phyloP scores from a whole-genome alignment of 2,888 invertebrate genomes.

The Smittia aterrima region DNA sequence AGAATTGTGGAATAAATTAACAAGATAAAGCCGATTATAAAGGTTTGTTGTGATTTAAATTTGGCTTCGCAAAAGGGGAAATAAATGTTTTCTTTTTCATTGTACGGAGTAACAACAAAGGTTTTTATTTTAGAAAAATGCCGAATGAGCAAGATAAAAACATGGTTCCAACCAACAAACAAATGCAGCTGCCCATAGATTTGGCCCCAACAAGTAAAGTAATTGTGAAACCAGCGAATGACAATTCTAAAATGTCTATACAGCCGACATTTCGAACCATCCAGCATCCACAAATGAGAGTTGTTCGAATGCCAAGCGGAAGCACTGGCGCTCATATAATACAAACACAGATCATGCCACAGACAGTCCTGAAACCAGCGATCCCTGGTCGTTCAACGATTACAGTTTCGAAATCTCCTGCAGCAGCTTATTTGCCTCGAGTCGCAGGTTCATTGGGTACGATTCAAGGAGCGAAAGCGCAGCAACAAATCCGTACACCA shows the following conservation, averaged over 20 bases:
- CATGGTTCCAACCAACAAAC: not conserved
- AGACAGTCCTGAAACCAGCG: slow-evolving; percentile 57
- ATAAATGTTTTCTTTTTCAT: not conserved
- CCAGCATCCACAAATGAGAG: slow-evolving; percentile 48
- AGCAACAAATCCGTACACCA: slow-evolving; percentile 50
- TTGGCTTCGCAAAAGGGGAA: not conserved
- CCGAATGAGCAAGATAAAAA: slow-evolving; percentile 32
- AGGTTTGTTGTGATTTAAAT: not conserved
- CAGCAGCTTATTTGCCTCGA: slow-evolving; percentile 52
- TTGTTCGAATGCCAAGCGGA: slow-evolving; percentile 51
- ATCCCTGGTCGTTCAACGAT: slow-evolving; percentile 54
- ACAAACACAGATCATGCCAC: slow-evolving; percentile 55
- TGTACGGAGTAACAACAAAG: not conserved
- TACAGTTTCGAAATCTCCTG: slow-evolving; percentile 52
- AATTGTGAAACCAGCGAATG: slow-evolving; percentile 32
- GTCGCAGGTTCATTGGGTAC: slow-evolving; percentile 49
- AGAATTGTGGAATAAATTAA: too few relatives aligned
- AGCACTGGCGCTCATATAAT: slow-evolving; percentile 52
- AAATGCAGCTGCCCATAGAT: slow-evolving; percentile 36
- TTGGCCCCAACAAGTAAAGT: slow-evolving; percentile 28
- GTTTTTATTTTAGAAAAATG: not conserved
- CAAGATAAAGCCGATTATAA: not conserved
- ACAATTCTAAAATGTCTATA: slow-evolving; percentile 20
- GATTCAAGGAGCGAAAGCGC: slow-evolving; percentile 49
- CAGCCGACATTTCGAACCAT: slow-evolving; percentile 46